Conservation (phyloP, 1,140 invertebrate species). For the Periplaneta americana region DNA sequence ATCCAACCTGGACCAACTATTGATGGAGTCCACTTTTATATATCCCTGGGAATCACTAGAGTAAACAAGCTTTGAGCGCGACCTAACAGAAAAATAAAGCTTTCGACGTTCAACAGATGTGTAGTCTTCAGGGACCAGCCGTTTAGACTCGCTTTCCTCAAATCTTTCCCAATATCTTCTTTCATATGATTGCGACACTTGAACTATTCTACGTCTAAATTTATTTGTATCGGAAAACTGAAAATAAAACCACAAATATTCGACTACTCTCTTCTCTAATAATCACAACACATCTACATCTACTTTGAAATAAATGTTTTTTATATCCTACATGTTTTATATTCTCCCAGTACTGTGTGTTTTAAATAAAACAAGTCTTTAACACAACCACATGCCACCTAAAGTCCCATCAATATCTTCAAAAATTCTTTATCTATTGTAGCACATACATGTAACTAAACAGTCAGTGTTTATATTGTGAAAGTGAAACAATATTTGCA, state of each 20-base stretch:
- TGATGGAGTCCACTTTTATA: not conserved
- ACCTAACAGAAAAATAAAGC: not conserved
- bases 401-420: too few species aligned
- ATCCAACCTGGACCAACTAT: not conserved
- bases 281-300: not conserved
- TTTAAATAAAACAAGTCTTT: too few species aligned
- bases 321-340: not conserved
- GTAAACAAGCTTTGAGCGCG: not conserved
- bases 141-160: not conserved
- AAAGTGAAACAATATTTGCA: too few species aligned
- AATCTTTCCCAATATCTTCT: not conserved
- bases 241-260: not conserved
- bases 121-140: not conserved
- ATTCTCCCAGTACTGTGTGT: too few species aligned
- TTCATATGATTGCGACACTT: not conserved
- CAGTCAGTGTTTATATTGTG: not conserved
- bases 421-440: too few species aligned
- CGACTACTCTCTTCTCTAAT: too few species aligned
- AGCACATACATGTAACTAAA: not conserved
- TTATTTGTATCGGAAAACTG: not conserved
- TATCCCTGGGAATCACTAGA: too few species aligned
- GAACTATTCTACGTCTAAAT: not conserved
- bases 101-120: not conserved
- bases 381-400: too few species aligned
- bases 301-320: not conserved